phyloP scores from a whole-genome alignment of 1,140 invertebrate species.

The Streblospio benedicti region DNA sequence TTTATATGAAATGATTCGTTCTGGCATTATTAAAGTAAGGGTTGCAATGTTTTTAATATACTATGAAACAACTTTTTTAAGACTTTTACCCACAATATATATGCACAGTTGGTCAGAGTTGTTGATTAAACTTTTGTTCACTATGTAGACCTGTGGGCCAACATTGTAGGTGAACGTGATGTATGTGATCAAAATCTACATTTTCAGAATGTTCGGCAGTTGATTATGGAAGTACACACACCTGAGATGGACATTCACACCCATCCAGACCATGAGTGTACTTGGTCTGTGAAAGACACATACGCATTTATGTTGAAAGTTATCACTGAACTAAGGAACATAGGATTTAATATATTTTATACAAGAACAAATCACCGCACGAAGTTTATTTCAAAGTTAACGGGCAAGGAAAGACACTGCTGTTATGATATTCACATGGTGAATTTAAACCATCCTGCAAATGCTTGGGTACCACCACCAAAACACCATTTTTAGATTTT shows the following conservation, averaged over 20 bases:
- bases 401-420: constrained; percentile 13
- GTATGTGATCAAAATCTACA: too few species aligned
- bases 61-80: too few species aligned
- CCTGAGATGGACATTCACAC: constrained; percentile 17
- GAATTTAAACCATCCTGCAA: too few species aligned
- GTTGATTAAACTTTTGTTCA: too few species aligned
- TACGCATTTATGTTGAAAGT: constrained; percentile 13
- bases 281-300: constrained; percentile 10
- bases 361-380: constrained; percentile 15
- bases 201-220: constrained; percentile 10
- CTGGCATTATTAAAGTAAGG: constrained; percentile 14
- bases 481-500: not conserved
- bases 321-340: constrained; percentile 10
- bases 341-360: constrained; percentile 12
- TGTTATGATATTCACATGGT: constrained; percentile 18
- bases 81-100: too few species aligned
- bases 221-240: constrained; percentile 14
- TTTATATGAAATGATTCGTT: constrained; percentile 24
- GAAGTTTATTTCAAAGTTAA: constrained; percentile 7
- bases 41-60: too few species aligned
- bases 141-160: too few species aligned
- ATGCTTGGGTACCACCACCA: not conserved
- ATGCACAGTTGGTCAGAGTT: too few species aligned
- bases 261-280: constrained; percentile 7
- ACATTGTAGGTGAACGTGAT: too few species aligned